phyloP scores from a whole-genome alignment of 2,888 invertebrate species.

The Sympetrum striolatum region DNA sequence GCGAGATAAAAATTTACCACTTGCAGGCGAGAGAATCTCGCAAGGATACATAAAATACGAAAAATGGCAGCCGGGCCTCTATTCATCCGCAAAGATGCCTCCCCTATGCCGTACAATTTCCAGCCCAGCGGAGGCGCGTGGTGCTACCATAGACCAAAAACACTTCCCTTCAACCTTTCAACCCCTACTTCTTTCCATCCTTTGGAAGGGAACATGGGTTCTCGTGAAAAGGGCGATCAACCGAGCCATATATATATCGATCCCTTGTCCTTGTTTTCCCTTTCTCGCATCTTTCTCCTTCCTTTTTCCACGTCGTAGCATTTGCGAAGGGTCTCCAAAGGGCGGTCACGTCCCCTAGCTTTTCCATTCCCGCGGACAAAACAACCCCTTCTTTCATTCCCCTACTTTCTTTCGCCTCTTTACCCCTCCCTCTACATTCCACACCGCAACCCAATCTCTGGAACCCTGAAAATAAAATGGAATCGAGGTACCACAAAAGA shows the following conservation, averaged over 20 bases:
- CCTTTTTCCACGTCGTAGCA: background rate
- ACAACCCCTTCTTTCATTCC: background rate
- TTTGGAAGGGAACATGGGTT: background rate
- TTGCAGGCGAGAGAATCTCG: background rate
- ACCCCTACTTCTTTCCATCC: background rate
- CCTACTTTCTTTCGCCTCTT: too few species aligned
- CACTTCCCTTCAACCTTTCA: background rate
- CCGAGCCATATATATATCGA: background rate
- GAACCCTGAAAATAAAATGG: background rate
- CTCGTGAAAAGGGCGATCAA: background rate
- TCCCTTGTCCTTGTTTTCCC: background rate
- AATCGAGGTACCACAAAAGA: background rate
- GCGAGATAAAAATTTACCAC: too few species aligned
- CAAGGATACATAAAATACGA: background rate
- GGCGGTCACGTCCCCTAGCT: background rate
- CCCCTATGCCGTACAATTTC: background rate
- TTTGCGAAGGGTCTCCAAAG: background rate
- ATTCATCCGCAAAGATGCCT: background rate
- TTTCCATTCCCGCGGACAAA: background rate
- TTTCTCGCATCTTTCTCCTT: background rate
- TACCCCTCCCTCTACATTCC: background rate
- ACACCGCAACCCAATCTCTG: background rate
- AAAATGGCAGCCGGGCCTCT: background rate
- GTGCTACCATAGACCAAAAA: background rate
- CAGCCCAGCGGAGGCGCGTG: background rate